Percentiles rank a stretch among this genome's conserved stretches.
These are phyloP conservation scores for Holacanthus passer DNA, from an alignment of 2,113 vertebrate species.

Conservation along the genomic window DNA sequence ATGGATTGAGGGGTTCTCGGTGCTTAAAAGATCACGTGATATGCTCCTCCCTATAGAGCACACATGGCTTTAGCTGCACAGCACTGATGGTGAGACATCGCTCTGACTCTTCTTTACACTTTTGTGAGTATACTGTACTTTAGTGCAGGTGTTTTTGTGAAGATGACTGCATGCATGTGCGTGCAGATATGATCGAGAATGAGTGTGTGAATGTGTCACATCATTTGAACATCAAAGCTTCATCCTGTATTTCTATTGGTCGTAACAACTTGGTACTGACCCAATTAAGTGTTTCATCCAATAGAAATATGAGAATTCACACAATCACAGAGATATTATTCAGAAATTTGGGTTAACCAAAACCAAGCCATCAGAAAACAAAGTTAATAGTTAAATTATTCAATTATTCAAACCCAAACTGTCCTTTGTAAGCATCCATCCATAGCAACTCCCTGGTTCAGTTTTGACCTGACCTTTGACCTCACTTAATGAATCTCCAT, in stretches of 20 bases:
- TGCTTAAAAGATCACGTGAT: constrained; percentile 42
- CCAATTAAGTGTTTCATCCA: background rate
- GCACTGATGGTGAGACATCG: background rate
- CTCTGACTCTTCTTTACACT: background rate
- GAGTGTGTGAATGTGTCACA: background rate
- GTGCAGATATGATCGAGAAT: background rate
- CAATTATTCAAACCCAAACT: no score
- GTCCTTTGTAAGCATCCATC: background rate
- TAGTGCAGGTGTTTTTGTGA: background rate
- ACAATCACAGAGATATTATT: background rate
- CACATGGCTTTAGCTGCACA: constrained; percentile 1
- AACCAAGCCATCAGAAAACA: no score
- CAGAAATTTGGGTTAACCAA: background rate
- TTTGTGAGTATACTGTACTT: background rate
- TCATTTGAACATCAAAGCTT: background rate
- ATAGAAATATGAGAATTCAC: background rate
- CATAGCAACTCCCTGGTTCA: background rate
- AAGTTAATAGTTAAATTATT: no score
- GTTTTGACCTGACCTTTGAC: background rate
- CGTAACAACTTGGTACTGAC: background rate
- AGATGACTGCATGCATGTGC: background rate
- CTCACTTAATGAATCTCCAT: background rate
- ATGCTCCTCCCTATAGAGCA: constrained; percentile 10
- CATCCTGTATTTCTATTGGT: background rate
- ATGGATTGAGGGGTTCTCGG: constrained; percentile 7